Conservation (phyloP, 2,888 invertebrate genomes). For the Drosophila ochracea region DNA sequence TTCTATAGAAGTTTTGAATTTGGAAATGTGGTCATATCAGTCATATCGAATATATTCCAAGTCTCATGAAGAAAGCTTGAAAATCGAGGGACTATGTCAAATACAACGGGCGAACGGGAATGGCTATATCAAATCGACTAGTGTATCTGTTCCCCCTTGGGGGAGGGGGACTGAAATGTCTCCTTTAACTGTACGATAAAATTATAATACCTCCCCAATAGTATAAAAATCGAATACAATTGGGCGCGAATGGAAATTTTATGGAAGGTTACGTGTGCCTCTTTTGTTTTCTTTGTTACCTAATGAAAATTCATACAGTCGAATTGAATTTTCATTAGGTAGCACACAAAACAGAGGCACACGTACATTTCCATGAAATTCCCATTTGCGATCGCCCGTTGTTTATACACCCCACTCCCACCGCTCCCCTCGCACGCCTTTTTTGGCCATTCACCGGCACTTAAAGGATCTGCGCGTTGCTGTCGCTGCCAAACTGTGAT, state of each 20-base stretch:
- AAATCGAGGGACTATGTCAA: neutral
- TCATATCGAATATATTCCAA: too few relatives aligned
- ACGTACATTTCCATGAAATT: slow-evolving; percentile 27
- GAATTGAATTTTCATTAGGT: slow-evolving; percentile 68
- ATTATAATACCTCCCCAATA: neutral
- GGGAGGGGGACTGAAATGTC: neutral
- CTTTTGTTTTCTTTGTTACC: neutral
- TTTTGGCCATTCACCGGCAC: slow-evolving; percentile 54
- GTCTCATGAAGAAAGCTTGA: neutral
- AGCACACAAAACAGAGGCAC: slow-evolving; percentile 11
- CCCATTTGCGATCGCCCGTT: slow-evolving; percentile 9
- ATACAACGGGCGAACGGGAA: rapidly evolving
- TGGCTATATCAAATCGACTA: neutral
- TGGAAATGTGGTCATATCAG: too few relatives aligned
- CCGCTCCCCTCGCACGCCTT: too few relatives aligned
- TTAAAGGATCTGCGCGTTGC: slow-evolving; percentile 52
- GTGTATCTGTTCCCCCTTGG: too few relatives aligned
- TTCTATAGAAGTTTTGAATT: neutral
- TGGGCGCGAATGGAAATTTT: neutral
- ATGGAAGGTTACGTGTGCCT: neutral
- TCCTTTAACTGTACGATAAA: neutral
- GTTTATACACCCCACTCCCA: slow-evolving; percentile 32
- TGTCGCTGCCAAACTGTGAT: slow-evolving; percentile 59
- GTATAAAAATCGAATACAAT: neutral
- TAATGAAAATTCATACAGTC: slow-evolving; percentile 33